Evolutionary conservation across 35 echinoderm and acorn worm genomes (phyloP).

Genomic region (Apostichopus californicus): DNA sequence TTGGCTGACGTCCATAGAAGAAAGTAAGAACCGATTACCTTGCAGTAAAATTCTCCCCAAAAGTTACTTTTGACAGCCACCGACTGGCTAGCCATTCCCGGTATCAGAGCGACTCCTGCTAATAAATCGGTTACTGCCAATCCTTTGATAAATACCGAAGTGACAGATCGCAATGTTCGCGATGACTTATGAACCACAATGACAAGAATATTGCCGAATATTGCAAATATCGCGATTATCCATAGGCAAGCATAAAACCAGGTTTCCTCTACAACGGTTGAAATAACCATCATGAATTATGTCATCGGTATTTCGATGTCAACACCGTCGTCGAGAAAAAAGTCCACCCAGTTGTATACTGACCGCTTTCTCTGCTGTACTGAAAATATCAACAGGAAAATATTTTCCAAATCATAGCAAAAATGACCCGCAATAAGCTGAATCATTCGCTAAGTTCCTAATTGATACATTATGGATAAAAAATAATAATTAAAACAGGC

Average conservation of each 20-base stretch:
- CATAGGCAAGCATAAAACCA: slow-evolving; percentile 37
- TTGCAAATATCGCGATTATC: slow-evolving; percentile 58
- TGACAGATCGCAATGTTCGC: slow-evolving; percentile 52
- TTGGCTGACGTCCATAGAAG: slow-evolving; percentile 67
- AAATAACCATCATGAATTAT: slow-evolving; percentile 29
- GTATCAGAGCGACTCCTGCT: slow-evolving; percentile 48
- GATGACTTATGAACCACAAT: slow-evolving; percentile 53
- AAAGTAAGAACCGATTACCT: slow-evolving; percentile 51
- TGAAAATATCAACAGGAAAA: too few species aligned
- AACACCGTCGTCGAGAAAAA: too few species aligned
- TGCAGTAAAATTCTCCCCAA: slow-evolving; percentile 65
- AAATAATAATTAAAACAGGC: too few species aligned
- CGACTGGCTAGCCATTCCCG: slow-evolving; percentile 14
- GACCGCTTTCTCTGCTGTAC: too few species aligned
- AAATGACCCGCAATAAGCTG: too few species aligned
- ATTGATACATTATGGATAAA: too few species aligned
- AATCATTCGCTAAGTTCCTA: too few species aligned
- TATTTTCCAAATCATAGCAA: too few species aligned
- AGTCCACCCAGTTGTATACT: too few species aligned
- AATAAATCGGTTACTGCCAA: slow-evolving; percentile 68
- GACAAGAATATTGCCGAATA: slow-evolving; percentile 68
- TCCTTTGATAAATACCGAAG: slow-evolving; percentile 63
- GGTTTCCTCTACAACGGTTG: slow-evolving; percentile 14
- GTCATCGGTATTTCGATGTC: too few species aligned
- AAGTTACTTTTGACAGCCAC: slow-evolving; percentile 13